Evolutionary conservation across 2,888 invertebrate species (phyloP), one percentile per base, ranked within the genome.

Genomic region (Nomada ruficornis): DNA sequence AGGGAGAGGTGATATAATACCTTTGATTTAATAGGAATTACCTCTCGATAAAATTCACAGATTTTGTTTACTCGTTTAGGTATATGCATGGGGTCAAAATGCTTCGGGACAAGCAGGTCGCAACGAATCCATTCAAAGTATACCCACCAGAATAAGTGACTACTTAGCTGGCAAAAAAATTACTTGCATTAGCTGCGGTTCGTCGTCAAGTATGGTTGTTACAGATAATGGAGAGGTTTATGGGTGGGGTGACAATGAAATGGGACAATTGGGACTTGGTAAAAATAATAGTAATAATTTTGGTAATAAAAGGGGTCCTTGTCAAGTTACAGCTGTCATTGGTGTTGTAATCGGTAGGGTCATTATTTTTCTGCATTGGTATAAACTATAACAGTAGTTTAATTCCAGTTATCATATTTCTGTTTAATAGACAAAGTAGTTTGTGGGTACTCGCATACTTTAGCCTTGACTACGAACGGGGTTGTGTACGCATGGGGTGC

Each of bases 41-140:
- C 29, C 4, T 26, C 18, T 54, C 1, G 2, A 47, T 20, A 36
- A 10, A 10, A 54, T 20, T 23, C 15, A 15, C 1, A 36, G 9
- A 13, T 18, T 23, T 9, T 94, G 94, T 54, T 11, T 71, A 1
- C 18, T 11, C 15, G 20, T 60, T n/a, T 83, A 95, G 95, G 94
- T 96, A 13, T 95, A 94, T 89, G 95, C 95, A 1, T 96, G 95
- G 95, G 96, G 96, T 13, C 95, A 95, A 90, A 96, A 96, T 88
- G 95, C 95, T 86, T 95, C 94, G 86, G 95, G 95, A 2, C 95
- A 96, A 93, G 94, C 95, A 5, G 95, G 95, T 10, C 95, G 94
- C 93, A 95, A 95, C 0, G 3, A 15, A 0, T 13, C 47, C 13
- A 47, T 2, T 3, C 47, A 47, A 47, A 15, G 15, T 47, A 15